Evolutionary conservation across 1,140 invertebrate species (phyloP), one percentile per base, ranked within the genome.

Genomic region (Bathynomus jamesi): DNA sequence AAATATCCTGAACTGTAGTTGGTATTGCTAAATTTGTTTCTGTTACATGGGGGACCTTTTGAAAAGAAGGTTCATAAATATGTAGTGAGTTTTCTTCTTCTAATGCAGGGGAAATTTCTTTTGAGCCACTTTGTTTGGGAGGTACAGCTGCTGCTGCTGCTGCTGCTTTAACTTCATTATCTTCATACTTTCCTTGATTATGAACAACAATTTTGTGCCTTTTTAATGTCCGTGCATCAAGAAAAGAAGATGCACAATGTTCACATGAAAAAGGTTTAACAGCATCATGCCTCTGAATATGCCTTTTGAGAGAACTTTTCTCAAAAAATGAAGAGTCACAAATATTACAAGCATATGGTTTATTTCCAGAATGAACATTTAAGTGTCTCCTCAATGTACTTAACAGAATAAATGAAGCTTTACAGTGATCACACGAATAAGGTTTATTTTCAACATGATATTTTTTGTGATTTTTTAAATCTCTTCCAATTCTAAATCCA

Each of bases 371-470:
- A 53, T 77, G 76, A 31, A 65, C 65, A 66, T 69, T 77, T 62
- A 63, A 72, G 46, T 77, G 76, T 25, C 76, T 60, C 13, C 66
- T 62, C 40, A 74, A 70, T 2, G 65, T 60, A 46, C 69, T 75
- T 21, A 67, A 27, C 61, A 74, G 75, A 4, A 75, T 64, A 75
- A 85, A 85, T 2, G 81, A 79, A 71, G 83, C 84, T 5, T 71
- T 70, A 67, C 79, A 80, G 31, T 73, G 53, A 3, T 75, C 67
- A 63, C 79, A 80, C 10, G 65, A 24, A 24, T 72, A 77, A 7
- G 79, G 76, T 61, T 74, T 76, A 25, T 73, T 68, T n/a, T 83
- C 83, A 7, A 80, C 82, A 78, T 86, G 85, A 13, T 83, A 86
- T 61, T 83, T 77, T 81, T 85, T 85, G 78, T 87, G 74, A 28